Conservation (phyloP, 2,888 invertebrate species). For the Ceriagrion tenellum region DNA sequence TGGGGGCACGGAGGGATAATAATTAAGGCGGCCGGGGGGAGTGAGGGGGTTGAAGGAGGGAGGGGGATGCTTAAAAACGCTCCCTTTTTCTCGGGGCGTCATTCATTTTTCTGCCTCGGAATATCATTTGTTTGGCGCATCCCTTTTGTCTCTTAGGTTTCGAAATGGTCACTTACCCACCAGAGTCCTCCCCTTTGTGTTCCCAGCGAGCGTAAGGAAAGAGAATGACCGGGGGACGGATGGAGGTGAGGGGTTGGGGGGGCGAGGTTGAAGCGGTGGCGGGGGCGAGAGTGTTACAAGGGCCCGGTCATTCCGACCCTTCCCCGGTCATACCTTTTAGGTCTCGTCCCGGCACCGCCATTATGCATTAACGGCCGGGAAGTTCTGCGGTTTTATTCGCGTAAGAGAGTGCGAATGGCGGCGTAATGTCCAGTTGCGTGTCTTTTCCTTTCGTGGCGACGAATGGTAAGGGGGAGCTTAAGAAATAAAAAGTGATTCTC, state of each 20-base stretch:
- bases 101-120: constrained; percentile 42
- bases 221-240: too few relatives aligned
- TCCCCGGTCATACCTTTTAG: neutral
- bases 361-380: neutral
- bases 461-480: neutral
- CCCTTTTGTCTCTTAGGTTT: constrained; percentile 28
- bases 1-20: neutral
- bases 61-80: neutral
- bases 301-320: neutral
- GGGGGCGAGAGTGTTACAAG: neutral
- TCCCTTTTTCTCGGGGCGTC: constrained; percentile 1
- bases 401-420: neutral
- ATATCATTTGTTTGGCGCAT: constrained; percentile 30
- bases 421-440: neutral
- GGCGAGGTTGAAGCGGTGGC: too few relatives aligned
- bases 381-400: neutral
- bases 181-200: neutral
- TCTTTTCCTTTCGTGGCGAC: neutral
- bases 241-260: neutral
- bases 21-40: neutral
- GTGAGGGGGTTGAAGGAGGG: neutral
- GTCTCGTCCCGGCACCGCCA: neutral
- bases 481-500: neutral
- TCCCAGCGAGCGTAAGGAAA: neutral
- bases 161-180: constrained; percentile 7